phyloP scores from a whole-genome alignment of 2,888 invertebrate species.

The Drosophila testacea region DNA sequence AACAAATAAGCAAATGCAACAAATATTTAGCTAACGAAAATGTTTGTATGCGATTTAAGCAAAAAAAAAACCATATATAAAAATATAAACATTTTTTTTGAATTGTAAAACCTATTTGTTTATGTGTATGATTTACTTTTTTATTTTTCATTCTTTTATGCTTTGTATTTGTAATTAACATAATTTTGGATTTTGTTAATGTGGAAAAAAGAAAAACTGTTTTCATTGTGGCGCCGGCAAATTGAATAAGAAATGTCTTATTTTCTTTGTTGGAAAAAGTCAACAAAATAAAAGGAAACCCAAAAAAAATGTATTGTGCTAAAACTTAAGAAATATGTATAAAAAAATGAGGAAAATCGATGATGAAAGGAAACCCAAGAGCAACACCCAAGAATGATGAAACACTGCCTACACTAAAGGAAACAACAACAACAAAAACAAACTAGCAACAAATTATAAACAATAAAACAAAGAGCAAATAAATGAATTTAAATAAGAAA shows the following conservation, averaged over 20 bases:
- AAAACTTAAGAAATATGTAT: conserved; percentile 49
- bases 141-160: conserved; percentile 29
- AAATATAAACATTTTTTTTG: conserved; percentile 41
- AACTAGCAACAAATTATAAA: conserved; percentile 74
- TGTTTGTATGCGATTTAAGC: conserved; percentile 39
- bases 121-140: conserved; percentile 31
- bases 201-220: conserved; percentile 47
- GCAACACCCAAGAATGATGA: conserved; percentile 54
- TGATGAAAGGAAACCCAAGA: conserved; percentile 40
- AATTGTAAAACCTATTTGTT: conserved; percentile 38
- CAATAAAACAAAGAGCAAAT: conserved; percentile 75
- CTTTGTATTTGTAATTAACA: conserved; percentile 24
- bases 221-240: conserved; percentile 51
- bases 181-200: conserved; percentile 36
- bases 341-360: conserved; percentile 20
- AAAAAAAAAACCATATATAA: conserved; percentile 28
- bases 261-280: conserved; percentile 50
- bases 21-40: conserved; percentile 37
- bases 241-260: conserved; percentile 64
- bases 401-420: conserved; percentile 70
- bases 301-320: conserved; percentile 49
- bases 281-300: conserved; percentile 20
- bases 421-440: conserved; percentile 34
- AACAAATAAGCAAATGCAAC: conserved; percentile 40
- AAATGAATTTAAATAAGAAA: conserved; percentile 69